Percentiles rank a stretch among this genome's conserved stretches.
These are phyloP conservation scores for Acanthosepion lycidas DNA, from an alignment of 2,888 invertebrate genomes.

Conservation along the genomic window DNA sequence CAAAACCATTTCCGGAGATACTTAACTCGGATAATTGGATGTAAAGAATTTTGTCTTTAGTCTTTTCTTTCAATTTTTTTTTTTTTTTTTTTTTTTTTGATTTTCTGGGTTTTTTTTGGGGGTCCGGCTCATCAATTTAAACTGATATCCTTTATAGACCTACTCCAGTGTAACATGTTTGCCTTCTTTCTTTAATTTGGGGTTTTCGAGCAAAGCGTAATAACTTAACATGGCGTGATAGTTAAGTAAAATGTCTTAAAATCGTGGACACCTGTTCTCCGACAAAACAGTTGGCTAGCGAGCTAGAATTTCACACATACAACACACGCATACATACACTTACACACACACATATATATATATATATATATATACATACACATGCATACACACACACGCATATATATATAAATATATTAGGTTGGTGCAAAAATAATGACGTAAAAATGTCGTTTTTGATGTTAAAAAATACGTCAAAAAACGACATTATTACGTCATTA, in stretches of 20 bases:
- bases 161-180: not conserved
- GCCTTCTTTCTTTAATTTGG: not conserved
- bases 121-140: not conserved
- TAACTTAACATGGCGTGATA: not conserved
- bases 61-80: not conserved
- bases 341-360: too few relatives aligned
- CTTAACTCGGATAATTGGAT: not conserved
- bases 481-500: too few relatives aligned
- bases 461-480: too few relatives aligned
- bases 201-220: not conserved
- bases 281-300: not conserved
- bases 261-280: not conserved
- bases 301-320: not conserved
- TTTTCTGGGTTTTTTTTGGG: not conserved
- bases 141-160: not conserved
- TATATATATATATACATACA: too few relatives aligned
- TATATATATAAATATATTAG: too few relatives aligned
- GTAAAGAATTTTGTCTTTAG: not conserved
- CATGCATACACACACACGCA: fast-evolving
- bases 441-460: too few relatives aligned
- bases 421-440: too few relatives aligned
- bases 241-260: not conserved
- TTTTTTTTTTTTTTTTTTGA: not conserved
- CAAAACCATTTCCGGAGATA: not conserved
- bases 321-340: too few relatives aligned